Evolutionary conservation across 2,797 vertebrate species (phyloP), one percentile per base, ranked within the genome.

Genomic region (Numenius phaeopus): DNA sequence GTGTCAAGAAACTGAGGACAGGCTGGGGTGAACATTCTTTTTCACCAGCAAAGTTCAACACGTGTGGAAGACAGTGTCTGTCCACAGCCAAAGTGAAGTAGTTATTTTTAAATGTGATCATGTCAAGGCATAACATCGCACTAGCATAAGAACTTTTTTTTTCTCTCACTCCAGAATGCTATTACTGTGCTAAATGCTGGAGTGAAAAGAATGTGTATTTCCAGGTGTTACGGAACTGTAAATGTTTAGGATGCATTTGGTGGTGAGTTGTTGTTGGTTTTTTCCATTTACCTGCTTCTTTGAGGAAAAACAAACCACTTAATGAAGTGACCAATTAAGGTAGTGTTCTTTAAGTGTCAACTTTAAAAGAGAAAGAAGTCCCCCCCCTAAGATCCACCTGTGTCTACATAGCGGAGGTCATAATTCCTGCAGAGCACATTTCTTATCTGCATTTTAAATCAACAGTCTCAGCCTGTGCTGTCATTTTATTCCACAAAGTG

Each of bases 361-460:
- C 24, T 62, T 61, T 40, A 59, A 30, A 78, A 92, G 17, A 78
- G 19, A 20, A 87, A 57, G 30, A 95, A 90, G 69, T 55, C 8
- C 67, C 42, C 42, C 46, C n/a, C 37, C 34, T 30, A 17, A 47
- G 21, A 89, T 83, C 44, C 37, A 76, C 54, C 66, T 66, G 47
- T 27, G 20, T 49, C 44, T 94, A 85, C 32, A 86, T 21, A 95
- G 40, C 94, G 37, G 34, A 83, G 77, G 61, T 95, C 40, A 8
- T 62, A n/a, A 92, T 54, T 92, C 49, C 75, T 89, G 39, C 18
- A 79, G 52, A 87, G 26, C 32, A 47, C 37, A 23, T 87, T 94
- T 91, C 65, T 37, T 87, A 71, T 84, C 95, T 97, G 42, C 81
- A 95, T 97, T 97, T 95, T 93, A 96, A 96, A 92, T 90, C 73